Percentiles rank a stretch among this genome's conserved stretches.
These are phyloP conservation scores for Anthophora plumipes DNA, from an alignment of 2,888 invertebrate genomes.

Conservation along the genomic window DNA sequence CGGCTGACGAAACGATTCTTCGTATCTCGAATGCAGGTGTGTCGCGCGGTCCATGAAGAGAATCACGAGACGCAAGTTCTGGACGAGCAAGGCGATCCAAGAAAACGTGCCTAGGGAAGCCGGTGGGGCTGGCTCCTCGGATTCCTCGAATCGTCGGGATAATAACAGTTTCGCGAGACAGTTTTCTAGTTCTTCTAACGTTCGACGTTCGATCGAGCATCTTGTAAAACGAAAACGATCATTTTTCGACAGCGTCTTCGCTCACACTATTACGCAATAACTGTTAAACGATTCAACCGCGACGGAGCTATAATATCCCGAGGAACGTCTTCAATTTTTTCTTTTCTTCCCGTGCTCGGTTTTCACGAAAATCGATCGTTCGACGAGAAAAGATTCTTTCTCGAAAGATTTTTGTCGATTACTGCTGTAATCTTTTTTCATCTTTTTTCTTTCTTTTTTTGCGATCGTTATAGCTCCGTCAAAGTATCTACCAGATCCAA, in stretches of 20 bases:
- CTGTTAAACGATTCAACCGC: conserved; percentile 37
- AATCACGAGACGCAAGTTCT: conserved; percentile 64
- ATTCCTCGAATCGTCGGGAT: conserved; percentile 60
- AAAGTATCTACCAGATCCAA: conserved; percentile 6
- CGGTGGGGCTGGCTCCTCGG: conserved; percentile 62
- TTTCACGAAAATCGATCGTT: neutral
- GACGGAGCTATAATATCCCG: conserved; percentile 47
- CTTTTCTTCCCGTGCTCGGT: neutral
- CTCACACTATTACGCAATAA: conserved; percentile 29
- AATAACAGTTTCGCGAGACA: conserved; percentile 44
- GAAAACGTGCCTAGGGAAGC: conserved; percentile 66
- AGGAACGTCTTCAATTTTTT: neutral
- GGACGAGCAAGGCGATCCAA: conserved; percentile 68
- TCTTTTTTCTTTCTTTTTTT: no score
- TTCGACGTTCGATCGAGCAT: conserved; percentile 49
- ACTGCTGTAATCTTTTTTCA: no score
- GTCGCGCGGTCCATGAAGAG: conserved; percentile 74
- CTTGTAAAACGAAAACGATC: conserved; percentile 28
- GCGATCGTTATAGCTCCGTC: conserved; percentile 46
- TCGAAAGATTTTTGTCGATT: neutral
- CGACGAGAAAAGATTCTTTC: neutral
- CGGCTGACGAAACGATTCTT: conserved; percentile 73
- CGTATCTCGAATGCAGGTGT: conserved; percentile 75
- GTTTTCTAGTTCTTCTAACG: conserved; percentile 46
- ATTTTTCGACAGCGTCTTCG: conserved; percentile 26